Conservation (phyloP, 2,797 vertebrate species). For the Scarus forsteni region DNA sequence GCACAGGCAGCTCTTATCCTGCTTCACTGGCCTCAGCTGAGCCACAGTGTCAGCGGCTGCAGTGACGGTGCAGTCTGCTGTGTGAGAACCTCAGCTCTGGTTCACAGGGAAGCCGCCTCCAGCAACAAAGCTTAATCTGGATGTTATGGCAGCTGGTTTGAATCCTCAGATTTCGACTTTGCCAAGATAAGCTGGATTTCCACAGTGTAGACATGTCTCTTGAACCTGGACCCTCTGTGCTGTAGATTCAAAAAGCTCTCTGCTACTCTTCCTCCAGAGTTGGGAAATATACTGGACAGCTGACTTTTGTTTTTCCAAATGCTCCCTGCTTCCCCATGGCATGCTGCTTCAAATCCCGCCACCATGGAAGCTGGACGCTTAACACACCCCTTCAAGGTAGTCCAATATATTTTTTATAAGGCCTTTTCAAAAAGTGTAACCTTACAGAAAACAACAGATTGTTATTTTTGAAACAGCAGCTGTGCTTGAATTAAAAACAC, state of each 20-base stretch:
- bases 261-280: slow-evolving; percentile 26
- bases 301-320: slow-evolving; percentile 37
- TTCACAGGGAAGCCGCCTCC: slow-evolving; percentile 56
- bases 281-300: slow-evolving; percentile 33
- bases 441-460: neutral
- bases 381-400: slow-evolving; percentile 74
- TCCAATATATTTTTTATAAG: slow-evolving; percentile 20
- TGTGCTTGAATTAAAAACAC: neutral
- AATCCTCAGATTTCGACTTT: slow-evolving; percentile 56
- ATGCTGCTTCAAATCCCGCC: slow-evolving; percentile 81
- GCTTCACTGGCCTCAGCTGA: slow-evolving; percentile 76
- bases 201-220: slow-evolving; percentile 50
- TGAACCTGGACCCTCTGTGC: slow-evolving; percentile 42
- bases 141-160: slow-evolving; percentile 67
- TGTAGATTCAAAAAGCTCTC: slow-evolving; percentile 38
- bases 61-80: slow-evolving; percentile 58
- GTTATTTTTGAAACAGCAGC: neutral
- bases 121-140: slow-evolving; percentile 63
- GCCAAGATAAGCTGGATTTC: slow-evolving; percentile 66
- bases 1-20: slow-evolving; percentile 68
- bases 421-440: neutral
- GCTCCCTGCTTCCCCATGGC: slow-evolving; percentile 74
- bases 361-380: slow-evolving; percentile 81
- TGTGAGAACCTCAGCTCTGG: slow-evolving; percentile 62
- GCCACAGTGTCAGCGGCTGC: slow-evolving; percentile 57